Base-by-base conservation (phyloP, 2,797 vertebrate species). In the Glossophaga mutica region DNA sequence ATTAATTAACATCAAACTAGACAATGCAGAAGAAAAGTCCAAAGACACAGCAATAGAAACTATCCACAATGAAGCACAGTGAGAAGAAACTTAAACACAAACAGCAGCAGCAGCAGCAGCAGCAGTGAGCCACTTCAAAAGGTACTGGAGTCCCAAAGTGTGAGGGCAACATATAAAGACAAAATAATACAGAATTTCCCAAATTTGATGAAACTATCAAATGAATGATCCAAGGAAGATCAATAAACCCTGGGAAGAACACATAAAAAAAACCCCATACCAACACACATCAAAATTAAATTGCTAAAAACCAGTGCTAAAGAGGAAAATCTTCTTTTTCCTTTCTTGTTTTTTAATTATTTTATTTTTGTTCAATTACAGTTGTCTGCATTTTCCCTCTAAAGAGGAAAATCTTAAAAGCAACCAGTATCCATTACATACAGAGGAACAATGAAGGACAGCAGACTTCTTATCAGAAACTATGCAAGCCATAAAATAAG, bases 1-100 rank as follows among this genome's bases (percentile, higher is more conserved):
- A 83, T 71, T 52, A 92, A 83, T 71, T 46, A 95, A 94, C 4
- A 91, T 26, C 44, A 90, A 37, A 87, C 48, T 89, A 78, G 87
- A 95, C 11, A 79, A 16, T 34, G 26, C 16, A 46, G 12, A 37
- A 87, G 34, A 74, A 71, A 65, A 83, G 21, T 32, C 81, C 84
- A 55, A 70, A 97, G 48, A 89, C 32, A 55, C 0, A 24, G 34
- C 52, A 91, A 79, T 0, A 81, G 26, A 90, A 93, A 90, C 62
- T 62, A 96, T 50, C 14, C 42, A 82, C 89, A 90, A 87, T n/a
- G 71, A 82, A 91, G 82, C 39, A 91, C 1, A 70, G 11, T 71
- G 19, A 67, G 8, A 57, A 52, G 44, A 50, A 81, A 79, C 65
- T n/a, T 79, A 85, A 55, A 74, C 55, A 71, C 32, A 46, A 71